These are phyloP conservation scores for Drepana falcataria DNA, from an alignment of 2,888 invertebrate genomes.

Conservation along the genomic window DNA sequence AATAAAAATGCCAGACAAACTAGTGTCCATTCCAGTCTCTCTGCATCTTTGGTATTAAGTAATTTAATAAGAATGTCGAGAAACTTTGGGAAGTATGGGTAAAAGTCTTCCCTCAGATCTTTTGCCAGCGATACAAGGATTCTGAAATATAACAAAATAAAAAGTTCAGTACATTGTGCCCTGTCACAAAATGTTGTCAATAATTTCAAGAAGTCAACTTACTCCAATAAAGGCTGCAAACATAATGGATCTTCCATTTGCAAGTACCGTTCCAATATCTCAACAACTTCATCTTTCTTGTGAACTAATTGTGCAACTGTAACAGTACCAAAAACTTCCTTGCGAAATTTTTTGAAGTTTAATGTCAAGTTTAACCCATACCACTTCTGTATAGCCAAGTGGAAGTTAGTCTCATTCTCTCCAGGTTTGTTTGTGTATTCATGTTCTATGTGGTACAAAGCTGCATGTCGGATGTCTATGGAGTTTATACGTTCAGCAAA, in stretches of 20 bases:
- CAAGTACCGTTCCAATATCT: constrained; percentile 85
- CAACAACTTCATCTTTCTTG: constrained; percentile 86
- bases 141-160: constrained; percentile 64
- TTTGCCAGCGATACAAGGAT: constrained; percentile 90
- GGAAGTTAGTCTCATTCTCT: constrained; percentile 87
- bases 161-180: background rate
- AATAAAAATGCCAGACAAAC: constrained; percentile 93
- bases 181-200: too few relatives aligned
- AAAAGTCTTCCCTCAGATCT: constrained; percentile 93
- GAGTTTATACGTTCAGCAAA: constrained; percentile 92
- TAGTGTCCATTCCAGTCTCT: constrained; percentile 91
- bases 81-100: constrained; percentile 88
- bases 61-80: constrained; percentile 85
- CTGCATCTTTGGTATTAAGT: constrained; percentile 87
- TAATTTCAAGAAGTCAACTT: constrained; percentile 55
- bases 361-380: constrained; percentile 91
- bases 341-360: constrained; percentile 87
- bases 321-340: constrained; percentile 85
- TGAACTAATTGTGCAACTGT: constrained; percentile 92
- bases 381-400: constrained; percentile 92
- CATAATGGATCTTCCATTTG: constrained; percentile 84
- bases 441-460: constrained; percentile 90
- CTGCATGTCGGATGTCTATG: constrained; percentile 88
- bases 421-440: constrained; percentile 84
- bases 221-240: constrained; percentile 91